These are phyloP conservation scores for Aromia moschata DNA, from an alignment of 2,888 invertebrate genomes.

Conservation along the genomic window DNA sequence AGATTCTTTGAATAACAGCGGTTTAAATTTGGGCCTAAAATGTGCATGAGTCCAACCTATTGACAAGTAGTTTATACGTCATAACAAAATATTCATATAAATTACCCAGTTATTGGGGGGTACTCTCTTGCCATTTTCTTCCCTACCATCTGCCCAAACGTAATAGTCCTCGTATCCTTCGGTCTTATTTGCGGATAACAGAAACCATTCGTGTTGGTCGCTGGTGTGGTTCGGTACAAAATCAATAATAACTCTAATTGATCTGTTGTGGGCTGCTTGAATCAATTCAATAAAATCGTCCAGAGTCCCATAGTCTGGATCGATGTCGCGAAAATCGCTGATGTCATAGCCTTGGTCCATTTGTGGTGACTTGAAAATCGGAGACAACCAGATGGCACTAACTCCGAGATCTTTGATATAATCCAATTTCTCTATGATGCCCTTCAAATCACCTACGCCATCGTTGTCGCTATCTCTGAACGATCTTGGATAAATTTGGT, in stretches of 20 bases:
- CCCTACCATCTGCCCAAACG: slow-evolving; percentile 76
- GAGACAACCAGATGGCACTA: slow-evolving; percentile 83
- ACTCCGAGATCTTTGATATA: slow-evolving; percentile 70
- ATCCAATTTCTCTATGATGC: slow-evolving; percentile 62
- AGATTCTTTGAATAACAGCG: too few relatives aligned
- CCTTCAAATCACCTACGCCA: slow-evolving; percentile 86
- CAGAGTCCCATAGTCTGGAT: slow-evolving; percentile 78
- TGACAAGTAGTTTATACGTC: too few relatives aligned
- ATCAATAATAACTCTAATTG: slow-evolving; percentile 64
- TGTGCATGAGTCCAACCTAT: too few relatives aligned
- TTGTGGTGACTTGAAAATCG: slow-evolving; percentile 86
- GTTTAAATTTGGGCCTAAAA: too few relatives aligned
- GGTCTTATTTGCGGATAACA: slow-evolving; percentile 69
- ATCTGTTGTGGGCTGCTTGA: slow-evolving; percentile 66
- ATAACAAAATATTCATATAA: too few relatives aligned
- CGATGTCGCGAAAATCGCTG: slow-evolving; percentile 77
- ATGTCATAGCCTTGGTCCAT: slow-evolving; percentile 89
- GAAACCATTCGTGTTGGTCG: slow-evolving; percentile 84
- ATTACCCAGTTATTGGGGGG: slow-evolving; percentile 84
- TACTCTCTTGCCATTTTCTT: slow-evolving; percentile 57
- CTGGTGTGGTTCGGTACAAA: slow-evolving; percentile 73
- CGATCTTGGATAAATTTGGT: slow-evolving; percentile 87
- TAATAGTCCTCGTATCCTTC: slow-evolving; percentile 78
- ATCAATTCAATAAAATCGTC: slow-evolving; percentile 74
- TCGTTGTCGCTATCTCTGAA: slow-evolving; percentile 86